Evolutionary conservation across 1,140 invertebrate genomes (phyloP).

Genomic region (Melanaphis sacchari): DNA sequence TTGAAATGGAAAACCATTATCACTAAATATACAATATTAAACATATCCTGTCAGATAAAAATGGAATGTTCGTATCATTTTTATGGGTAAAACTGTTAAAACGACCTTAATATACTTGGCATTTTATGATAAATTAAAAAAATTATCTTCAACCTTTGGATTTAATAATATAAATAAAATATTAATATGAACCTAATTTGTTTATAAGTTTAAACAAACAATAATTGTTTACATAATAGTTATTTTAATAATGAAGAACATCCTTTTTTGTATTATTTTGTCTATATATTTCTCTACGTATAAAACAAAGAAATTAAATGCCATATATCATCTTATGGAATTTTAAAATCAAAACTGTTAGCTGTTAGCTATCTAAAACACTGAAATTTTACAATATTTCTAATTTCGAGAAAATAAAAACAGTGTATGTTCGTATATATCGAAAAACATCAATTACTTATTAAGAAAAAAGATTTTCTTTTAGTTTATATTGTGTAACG

Average conservation of each 20-base stretch:
- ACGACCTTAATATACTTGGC: not conserved
- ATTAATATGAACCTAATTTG: not conserved
- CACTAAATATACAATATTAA: slow-evolving; percentile 22
- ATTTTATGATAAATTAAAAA: not conserved
- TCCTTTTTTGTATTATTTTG: not conserved
- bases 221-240: not conserved
- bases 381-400: not conserved
- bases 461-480: not conserved
- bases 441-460: not conserved
- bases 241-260: not conserved
- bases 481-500: not conserved
- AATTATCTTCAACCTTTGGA: not conserved
- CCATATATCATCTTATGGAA: too few species aligned
- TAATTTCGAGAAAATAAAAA: not conserved
- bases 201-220: not conserved
- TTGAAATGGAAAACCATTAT: slow-evolving; percentile 41
- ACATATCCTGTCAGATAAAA: slow-evolving; percentile 41
- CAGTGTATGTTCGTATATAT: not conserved
- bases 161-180: not conserved
- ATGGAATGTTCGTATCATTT: slow-evolving; percentile 1
- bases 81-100: not conserved
- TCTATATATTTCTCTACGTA: not conserved
- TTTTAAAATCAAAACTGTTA: not conserved
- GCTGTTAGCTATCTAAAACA: not conserved
- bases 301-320: not conserved